Base-by-base conservation (phyloP, 2,113 vertebrate genomes). In the Thamnophis sirtalis region DNA sequence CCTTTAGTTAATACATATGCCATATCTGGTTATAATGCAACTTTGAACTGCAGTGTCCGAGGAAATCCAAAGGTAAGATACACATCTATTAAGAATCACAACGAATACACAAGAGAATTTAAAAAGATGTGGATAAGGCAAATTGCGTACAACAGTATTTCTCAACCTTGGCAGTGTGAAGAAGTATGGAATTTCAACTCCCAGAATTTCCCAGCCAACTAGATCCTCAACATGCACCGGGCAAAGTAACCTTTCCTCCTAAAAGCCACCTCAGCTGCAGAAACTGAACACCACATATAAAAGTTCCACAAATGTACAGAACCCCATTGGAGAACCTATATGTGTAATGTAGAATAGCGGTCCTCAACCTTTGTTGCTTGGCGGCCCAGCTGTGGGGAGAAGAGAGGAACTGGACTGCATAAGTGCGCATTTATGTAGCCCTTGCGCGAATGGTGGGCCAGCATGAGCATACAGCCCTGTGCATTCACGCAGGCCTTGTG, bases 31-130 rank as follows among this genome's bases (percentile, higher is more conserved):
- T 99, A 99, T 97, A 99, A 99, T 0, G 94, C 99, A 51, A 98
- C 98, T 53, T 97, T 99, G 90, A 99, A 99, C 97, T 99, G 99
- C 97, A 99, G 99, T 0, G 98, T 99, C 50, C 98, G 99, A 50
- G 99, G 99, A 93, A 99, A 99, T 92, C 99, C 99, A 87, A 98
- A 98, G 98, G 99, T 99, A 98, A 73, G 93, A 15, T 84, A 84
- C 2, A 13, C 0, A 55, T 26, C 88, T 43, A 48, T 0, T 3
- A 10, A 58, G n/a, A 87, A 92, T 8, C 3, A 24, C 21, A 28
- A 4, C 7, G 0, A 48, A 48, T 4, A 55, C 51, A 68, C 0
- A 0, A 11, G 2, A 6, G 9, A 38, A 7, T 60, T 88, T 56
- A 89, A 60, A 19, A 56, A 49, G 33, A 33, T 48, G 28, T 4